Conservation (phyloP, 2,888 invertebrate genomes). For the Coelopa pilipes region DNA sequence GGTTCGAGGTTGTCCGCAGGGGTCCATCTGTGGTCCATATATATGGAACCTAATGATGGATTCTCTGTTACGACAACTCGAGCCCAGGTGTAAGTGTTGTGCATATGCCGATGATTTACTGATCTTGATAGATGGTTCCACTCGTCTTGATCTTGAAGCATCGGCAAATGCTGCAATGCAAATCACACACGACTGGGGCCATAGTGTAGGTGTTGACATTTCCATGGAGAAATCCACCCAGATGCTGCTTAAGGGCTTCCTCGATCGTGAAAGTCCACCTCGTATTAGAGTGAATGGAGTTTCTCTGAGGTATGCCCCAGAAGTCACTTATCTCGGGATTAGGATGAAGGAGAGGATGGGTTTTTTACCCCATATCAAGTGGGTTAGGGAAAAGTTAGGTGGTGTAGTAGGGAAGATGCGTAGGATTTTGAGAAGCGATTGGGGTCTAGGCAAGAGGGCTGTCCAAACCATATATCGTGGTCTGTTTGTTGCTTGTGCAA, state of each 20-base stretch:
- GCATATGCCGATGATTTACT: conserved; percentile 38
- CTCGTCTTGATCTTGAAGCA: conserved; percentile 24
- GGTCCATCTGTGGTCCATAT: conserved; percentile 42
- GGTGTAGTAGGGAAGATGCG: neutral
- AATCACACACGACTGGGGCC: conserved; percentile 28
- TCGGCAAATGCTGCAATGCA: conserved; percentile 1
- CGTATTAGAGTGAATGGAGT: conserved; percentile 13
- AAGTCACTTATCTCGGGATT: conserved; percentile 6
- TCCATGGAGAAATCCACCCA: conserved; percentile 35
- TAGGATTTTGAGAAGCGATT: neutral
- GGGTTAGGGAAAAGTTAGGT: neutral
- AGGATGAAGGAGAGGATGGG: neutral
- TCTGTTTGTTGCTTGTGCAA: neutral
- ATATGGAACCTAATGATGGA: conserved; percentile 45
- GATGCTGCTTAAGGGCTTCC: conserved; percentile 40
- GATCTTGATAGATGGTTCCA: conserved; percentile 24
- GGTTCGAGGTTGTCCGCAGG: conserved; percentile 41
- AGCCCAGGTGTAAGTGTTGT: neutral
- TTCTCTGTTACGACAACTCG: conserved; percentile 28
- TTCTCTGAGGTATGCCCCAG: conserved; percentile 20
- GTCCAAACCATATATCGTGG: neutral
- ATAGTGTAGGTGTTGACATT: conserved; percentile 32
- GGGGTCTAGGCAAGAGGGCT: neutral
- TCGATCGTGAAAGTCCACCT: conserved; percentile 6
- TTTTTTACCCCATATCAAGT: neutral